phyloP scores from a whole-genome alignment of 2,888 invertebrate species.

The Neoscelio sp. region DNA sequence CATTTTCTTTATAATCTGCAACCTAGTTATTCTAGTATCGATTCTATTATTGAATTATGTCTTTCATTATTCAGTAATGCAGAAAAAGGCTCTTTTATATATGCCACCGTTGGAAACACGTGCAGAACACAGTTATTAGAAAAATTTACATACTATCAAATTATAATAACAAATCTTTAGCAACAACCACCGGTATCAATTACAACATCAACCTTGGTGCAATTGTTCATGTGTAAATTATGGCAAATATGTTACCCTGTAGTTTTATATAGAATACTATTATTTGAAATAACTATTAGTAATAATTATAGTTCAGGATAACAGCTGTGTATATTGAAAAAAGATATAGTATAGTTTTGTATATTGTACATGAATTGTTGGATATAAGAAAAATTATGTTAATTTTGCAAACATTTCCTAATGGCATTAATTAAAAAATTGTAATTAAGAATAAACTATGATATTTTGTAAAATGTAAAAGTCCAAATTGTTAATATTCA shows the following conservation, averaged over 20 bases:
- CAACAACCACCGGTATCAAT: slow-evolving; percentile 44
- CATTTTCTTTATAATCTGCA: slow-evolving; percentile 8
- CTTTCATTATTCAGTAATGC: slow-evolving; percentile 16
- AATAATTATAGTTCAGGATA: too few species aligned
- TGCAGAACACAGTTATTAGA: slow-evolving; percentile 40
- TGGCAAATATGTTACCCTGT: slow-evolving; percentile 19
- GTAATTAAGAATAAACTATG: too few species aligned
- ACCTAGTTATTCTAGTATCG: slow-evolving; percentile 8
- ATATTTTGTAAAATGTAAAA: too few species aligned
- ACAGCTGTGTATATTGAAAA: too few species aligned
- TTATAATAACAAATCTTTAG: slow-evolving; percentile 59
- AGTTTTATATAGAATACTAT: slow-evolving; percentile 24
- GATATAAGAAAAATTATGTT: too few species aligned
- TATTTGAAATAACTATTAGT: too few species aligned
- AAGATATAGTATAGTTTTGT: too few species aligned
- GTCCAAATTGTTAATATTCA: too few species aligned
- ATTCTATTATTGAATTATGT: slow-evolving; percentile 16
- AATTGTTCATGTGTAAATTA: slow-evolving; percentile 60
- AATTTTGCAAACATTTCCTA: too few species aligned
- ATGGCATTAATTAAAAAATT: too few species aligned
- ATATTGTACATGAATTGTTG: too few species aligned
- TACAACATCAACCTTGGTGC: slow-evolving; percentile 64
- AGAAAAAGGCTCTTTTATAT: slow-evolving; percentile 25
- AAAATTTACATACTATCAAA: slow-evolving; percentile 57
- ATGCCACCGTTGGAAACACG: slow-evolving; percentile 60